Conservation (phyloP, 2,113 vertebrate genomes). For the Lepisosteus oculatus region DNA sequence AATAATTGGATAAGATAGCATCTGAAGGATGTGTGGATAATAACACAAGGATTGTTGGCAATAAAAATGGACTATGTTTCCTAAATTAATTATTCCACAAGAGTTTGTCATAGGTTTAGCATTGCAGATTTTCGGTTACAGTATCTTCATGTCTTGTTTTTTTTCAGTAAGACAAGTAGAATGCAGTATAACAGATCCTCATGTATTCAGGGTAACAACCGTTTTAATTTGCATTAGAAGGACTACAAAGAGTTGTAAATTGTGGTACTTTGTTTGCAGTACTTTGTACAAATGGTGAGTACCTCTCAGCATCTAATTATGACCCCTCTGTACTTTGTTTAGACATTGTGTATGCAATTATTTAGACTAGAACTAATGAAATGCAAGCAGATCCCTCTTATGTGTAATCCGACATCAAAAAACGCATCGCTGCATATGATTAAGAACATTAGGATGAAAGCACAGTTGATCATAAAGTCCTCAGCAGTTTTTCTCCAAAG, state of each 20-base stretch:
- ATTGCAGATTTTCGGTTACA: too few species aligned
- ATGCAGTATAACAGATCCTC: too few species aligned
- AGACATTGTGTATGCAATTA: not conserved
- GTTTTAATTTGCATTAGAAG: not conserved
- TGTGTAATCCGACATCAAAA: constrained; percentile 8
- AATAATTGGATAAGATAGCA: too few species aligned
- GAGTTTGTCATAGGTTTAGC: too few species aligned
- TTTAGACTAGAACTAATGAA: not conserved
- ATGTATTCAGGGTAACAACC: constrained; percentile 21
- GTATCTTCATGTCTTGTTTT: too few species aligned
- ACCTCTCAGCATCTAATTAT: constrained; percentile 10
- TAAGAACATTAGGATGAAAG: constrained; percentile 22
- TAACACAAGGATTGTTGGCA: too few species aligned
- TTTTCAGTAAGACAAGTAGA: too few species aligned
- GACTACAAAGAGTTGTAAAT: not conserved
- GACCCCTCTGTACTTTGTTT: not conserved
- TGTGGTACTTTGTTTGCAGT: not conserved
- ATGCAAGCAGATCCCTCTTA: not conserved
- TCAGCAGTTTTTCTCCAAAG: constrained; percentile 21
- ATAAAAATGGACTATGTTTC: too few species aligned
- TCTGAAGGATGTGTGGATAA: too few species aligned
- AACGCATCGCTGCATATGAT: constrained; percentile 9
- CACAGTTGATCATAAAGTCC: constrained; percentile 12
- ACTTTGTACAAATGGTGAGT: not conserved
- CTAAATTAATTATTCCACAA: too few species aligned